phyloP scores from a whole-genome alignment of 2,797 vertebrate species.

The Pachyuromys duprasi region DNA sequence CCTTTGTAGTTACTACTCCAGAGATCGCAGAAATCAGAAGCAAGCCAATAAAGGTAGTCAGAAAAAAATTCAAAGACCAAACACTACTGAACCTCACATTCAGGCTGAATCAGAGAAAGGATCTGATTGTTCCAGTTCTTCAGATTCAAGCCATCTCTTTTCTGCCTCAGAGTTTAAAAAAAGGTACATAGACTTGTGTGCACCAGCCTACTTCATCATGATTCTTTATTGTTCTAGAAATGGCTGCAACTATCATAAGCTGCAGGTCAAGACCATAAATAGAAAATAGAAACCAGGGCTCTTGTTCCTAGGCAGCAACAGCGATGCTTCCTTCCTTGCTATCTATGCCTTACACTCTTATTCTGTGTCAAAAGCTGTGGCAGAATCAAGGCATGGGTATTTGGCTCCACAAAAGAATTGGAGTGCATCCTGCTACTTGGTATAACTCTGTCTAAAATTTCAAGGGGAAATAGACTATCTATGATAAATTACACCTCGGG shows the following conservation, averaged over 20 bases:
- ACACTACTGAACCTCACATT: conserved; percentile 49
- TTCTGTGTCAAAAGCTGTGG: neutral
- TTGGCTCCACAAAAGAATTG: neutral
- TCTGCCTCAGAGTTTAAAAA: conserved; percentile 29
- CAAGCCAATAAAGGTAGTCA: neutral
- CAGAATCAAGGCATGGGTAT: neutral
- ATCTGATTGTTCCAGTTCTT: neutral
- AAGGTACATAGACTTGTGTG: neutral
- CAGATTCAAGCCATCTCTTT: conserved; percentile 1
- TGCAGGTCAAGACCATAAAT: conserved; percentile 11
- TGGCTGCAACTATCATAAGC: neutral
- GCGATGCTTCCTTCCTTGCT: neutral
- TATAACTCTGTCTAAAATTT: neutral
- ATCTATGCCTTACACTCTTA: neutral
- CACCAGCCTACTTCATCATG: neutral
- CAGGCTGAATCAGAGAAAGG: conserved; percentile 12
- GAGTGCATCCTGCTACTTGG: neutral
- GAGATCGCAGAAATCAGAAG: neutral
- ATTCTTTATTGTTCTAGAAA: conserved; percentile 55
- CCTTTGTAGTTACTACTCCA: neutral
- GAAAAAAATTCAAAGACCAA: neutral
- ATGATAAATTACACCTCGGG: neutral
- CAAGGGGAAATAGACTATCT: neutral
- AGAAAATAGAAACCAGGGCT: neutral
- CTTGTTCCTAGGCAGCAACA: neutral